phyloP scores from a whole-genome alignment of 2,888 invertebrate genomes.

The Cryptocephalus primarius region DNA sequence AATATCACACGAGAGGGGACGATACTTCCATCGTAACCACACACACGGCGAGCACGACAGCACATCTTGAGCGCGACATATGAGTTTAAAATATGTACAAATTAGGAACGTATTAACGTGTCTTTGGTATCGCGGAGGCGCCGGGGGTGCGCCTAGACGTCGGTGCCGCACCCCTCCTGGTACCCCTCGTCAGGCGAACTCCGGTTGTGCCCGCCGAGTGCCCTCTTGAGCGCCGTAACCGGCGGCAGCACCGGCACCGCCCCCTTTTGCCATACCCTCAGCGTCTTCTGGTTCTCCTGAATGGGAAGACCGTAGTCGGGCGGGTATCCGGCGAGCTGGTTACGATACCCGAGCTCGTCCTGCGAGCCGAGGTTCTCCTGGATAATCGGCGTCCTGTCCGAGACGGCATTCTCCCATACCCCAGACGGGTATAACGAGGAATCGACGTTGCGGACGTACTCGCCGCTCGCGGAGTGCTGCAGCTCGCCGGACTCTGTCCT shows the following conservation, averaged over 20 bases:
- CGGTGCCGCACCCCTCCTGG: conserved; percentile 87
- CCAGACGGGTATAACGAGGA: conserved; percentile 67
- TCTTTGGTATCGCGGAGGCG: conserved; percentile 18
- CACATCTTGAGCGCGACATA: not conserved
- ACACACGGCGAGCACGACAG: conserved; percentile 4
- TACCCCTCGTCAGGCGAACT: conserved; percentile 86
- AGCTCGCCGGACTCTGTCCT: not conserved
- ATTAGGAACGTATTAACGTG: conserved; percentile 15
- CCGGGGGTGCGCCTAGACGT: conserved; percentile 49
- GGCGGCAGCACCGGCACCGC: conserved; percentile 75
- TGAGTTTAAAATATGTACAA: too few species aligned
- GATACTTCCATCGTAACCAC: conserved; percentile 6
- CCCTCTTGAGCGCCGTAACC: conserved; percentile 74
- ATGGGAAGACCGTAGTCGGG: conserved; percentile 69
- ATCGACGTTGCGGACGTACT: conserved; percentile 65
- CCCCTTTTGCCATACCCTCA: conserved; percentile 80
- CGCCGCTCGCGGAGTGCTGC: conserved; percentile 49
- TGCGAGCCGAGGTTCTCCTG: conserved; percentile 37
- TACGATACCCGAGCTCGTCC: not conserved
- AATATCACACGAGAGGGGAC: not conserved
- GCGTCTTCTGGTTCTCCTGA: conserved; percentile 50
- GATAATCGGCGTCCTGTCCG: conserved; percentile 44
- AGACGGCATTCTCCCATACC: conserved; percentile 54
- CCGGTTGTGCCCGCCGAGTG: conserved; percentile 63
- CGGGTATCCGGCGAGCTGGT: conserved; percentile 47